Evolutionary conservation across 2,888 invertebrate genomes (phyloP).

Genomic region (Protonemura montana): DNA sequence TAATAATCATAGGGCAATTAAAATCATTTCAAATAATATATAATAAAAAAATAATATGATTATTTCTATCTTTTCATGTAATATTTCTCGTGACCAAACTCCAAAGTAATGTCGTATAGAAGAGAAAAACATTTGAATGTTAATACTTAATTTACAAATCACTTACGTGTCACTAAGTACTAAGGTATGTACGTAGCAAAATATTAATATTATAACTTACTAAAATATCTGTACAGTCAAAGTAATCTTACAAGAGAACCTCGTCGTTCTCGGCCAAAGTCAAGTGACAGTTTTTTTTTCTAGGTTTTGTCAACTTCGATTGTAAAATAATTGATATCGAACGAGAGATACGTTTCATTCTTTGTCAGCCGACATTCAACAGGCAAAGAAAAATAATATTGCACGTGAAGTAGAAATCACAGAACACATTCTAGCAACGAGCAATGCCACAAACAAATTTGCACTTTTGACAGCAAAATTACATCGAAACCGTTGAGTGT

Average conservation of each 20-base stretch:
- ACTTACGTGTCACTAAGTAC: background rate
- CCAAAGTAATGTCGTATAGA: background rate
- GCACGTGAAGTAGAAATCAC: background rate
- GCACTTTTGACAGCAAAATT: no score
- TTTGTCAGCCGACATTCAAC: constrained; percentile 19
- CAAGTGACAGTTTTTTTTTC: no score
- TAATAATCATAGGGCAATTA: background rate
- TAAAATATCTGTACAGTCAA: constrained; percentile 31
- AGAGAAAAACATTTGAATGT: background rate
- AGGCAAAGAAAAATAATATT: background rate
- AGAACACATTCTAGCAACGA: background rate
- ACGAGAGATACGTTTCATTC: no score
- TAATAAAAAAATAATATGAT: background rate
- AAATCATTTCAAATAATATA: background rate
- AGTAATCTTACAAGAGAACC: background rate
- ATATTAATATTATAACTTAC: constrained; percentile 37
- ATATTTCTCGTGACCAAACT: background rate
- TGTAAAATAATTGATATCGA: no score
- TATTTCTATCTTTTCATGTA: background rate
- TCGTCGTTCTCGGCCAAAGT: constrained; percentile 18
- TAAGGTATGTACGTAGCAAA: constrained; percentile 35
- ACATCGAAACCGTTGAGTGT: no score
- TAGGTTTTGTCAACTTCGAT: no score
- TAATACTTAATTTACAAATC: background rate
- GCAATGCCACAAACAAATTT: no score